Base-by-base conservation (phyloP, 2,888 invertebrate genomes). In the Papilio gigon region DNA sequence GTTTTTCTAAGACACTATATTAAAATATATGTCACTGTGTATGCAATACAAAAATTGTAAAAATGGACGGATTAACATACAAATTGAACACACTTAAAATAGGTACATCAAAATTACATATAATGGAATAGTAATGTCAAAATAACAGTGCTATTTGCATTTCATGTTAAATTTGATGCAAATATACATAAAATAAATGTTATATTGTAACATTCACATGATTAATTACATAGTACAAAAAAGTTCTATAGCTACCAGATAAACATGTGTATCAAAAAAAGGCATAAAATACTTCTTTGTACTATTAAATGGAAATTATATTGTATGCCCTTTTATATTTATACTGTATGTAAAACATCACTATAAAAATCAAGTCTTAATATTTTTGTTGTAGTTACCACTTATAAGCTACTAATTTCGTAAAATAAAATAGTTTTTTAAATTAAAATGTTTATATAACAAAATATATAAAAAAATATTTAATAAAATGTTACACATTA, bases 41-140 rank as follows among this genome's bases (percentile, higher is more conserved):
- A 37, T 25, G 2, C 14, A 60, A 37, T 37, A 60, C 17, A 20
- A 40, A 17, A 35, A 17, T 17, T 9, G 11, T 47, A 56, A 56
- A 42, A 11, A 65, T 65, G 65, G 65, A 65, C 65, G 65, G 65
- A 65, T 40, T 30, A 30, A 22, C 1, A 22, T 50, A 22, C 25
- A 22, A 6, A 56, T 56, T 56, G 53, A 30, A 30, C 53, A 30
- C 30, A 56, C 9, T 30, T 56, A 30, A 53, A 9, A 56, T 11
- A n/a, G n/a, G n/a, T n/a, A 25, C n/a, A 17, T 4, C 27, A n/a
- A 1, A 53, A 53, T 30, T 56, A 8, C 27, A 27, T 17, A 30
- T 30, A 27, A 27, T 50, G n/a, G 1, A 56, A 30, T n/a, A 17
- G 12, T 12, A 53, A 50, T 1, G 37, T 12, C 14, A 22, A 11